Percentiles rank a stretch among this genome's conserved stretches.
phyloP scores from a whole-genome alignment of 2,888 invertebrate genomes.

The Helicoverpa assulta region DNA sequence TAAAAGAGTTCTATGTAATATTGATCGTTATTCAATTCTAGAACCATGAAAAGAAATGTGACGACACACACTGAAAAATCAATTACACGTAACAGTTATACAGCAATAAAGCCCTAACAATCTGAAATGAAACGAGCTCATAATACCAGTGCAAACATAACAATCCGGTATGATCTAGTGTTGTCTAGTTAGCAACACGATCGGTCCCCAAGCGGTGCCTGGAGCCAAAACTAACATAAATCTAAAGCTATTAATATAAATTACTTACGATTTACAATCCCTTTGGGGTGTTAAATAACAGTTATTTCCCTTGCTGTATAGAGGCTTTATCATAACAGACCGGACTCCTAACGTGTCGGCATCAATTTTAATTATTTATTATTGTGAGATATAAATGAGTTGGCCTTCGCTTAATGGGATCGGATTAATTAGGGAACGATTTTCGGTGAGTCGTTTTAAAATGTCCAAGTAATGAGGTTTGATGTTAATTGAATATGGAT shows the following conservation, averaged over 20 bases:
- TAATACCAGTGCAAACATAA: slow-evolving; percentile 65
- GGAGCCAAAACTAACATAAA: slow-evolving; percentile 84
- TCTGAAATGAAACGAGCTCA: slow-evolving; percentile 36
- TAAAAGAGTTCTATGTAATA: too few species aligned
- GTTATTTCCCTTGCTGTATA: slow-evolving; percentile 79
- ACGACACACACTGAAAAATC: not conserved
- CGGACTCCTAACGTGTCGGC: slow-evolving; percentile 71
- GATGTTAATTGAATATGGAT: slow-evolving; percentile 50
- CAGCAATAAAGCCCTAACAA: slow-evolving; percentile 24
- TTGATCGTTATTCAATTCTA: too few species aligned
- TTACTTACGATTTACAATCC: slow-evolving; percentile 87
- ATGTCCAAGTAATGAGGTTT: slow-evolving; percentile 52
- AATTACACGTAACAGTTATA: slow-evolving; percentile 1
- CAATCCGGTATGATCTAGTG: slow-evolving; percentile 76
- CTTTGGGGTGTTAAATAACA: slow-evolving; percentile 82
- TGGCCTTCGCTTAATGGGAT: slow-evolving; percentile 59
- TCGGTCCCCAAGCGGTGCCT: slow-evolving; percentile 83
- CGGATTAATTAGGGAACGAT: slow-evolving; percentile 58
- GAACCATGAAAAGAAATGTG: not conserved
- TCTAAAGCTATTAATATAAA: slow-evolving; percentile 87
- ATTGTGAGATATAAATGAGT: slow-evolving; percentile 70
- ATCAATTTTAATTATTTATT: slow-evolving; percentile 81
- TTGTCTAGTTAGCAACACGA: slow-evolving; percentile 76
- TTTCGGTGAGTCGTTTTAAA: slow-evolving; percentile 48
- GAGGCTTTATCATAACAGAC: slow-evolving; percentile 76